Conservation (phyloP, 2,113 vertebrate genomes). For the Strix uralensis region DNA sequence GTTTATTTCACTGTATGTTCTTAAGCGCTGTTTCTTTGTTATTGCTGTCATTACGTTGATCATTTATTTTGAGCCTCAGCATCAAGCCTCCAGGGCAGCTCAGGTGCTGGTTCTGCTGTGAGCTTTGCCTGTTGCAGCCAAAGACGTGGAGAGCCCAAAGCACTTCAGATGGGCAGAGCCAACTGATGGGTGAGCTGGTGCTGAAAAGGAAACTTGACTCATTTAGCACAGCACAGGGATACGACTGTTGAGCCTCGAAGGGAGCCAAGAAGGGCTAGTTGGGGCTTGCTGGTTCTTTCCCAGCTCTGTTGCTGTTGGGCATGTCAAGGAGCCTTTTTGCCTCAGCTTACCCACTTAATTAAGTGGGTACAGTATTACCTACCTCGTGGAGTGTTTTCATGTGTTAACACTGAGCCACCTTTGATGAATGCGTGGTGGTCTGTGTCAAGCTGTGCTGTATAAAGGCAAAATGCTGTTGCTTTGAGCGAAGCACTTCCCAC, state of each 20-base stretch:
- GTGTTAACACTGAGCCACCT: neutral
- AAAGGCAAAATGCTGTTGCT: neutral
- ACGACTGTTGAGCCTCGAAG: neutral
- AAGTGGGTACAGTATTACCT: neutral
- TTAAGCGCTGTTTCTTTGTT: neutral
- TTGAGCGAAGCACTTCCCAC: neutral
- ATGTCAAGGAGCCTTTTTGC: slow-evolving; percentile 10
- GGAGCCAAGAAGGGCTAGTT: neutral
- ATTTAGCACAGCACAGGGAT: neutral
- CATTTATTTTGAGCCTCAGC: slow-evolving; percentile 53
- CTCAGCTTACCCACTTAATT: neutral
- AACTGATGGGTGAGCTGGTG: neutral
- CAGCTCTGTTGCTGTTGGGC: neutral
- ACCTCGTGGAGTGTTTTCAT: slow-evolving; percentile 9
- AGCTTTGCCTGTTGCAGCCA: slow-evolving; percentile 44
- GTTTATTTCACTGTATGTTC: neutral
- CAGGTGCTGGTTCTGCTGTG: slow-evolving; percentile 41
- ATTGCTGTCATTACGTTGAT: neutral
- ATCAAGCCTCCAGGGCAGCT: slow-evolving; percentile 40
- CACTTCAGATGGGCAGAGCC: neutral
- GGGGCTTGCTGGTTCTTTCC: neutral
- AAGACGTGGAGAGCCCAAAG: slow-evolving; percentile 25
- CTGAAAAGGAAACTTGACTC: neutral
- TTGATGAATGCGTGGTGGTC: neutral
- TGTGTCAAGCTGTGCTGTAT: neutral